Evolutionary conservation across 2,113 vertebrate species (phyloP), one percentile per base, ranked within the genome.

Genomic region (Ciconia stormi): DNA sequence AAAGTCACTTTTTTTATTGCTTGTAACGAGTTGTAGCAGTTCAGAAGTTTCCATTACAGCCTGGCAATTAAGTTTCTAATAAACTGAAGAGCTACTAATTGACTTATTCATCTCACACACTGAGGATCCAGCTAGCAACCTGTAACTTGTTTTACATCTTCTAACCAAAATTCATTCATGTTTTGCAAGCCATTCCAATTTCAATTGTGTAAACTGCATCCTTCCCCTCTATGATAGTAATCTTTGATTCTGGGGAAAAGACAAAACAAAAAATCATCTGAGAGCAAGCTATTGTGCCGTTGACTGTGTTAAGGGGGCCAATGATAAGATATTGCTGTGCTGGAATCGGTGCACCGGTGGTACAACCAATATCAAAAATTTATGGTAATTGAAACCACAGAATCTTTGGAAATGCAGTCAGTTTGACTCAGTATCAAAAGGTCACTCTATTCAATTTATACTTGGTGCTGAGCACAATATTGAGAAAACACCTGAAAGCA

Each of bases 371-470:
- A 98, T 98, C 91, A 98, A 98, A 98, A 98, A 98, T 98, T 94
- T 98, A 99, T 98, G 98, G 96, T 98, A 98, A 99, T 97, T 98
- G 98, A 99, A 99, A 98, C 97, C 97, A 97, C 96, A 98, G 96
- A 98, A 99, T 98, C 98, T 98, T 98, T 99, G 97, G 97, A 98
- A 99, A 99, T 91, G 95, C 97, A 98, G 98, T 98, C 98, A 98
- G 97, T 99, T 99, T 98, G 97, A 98, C 93, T 98, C 97, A 93
- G 97, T 97, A 95, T 97, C 98, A 98, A 99, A 99, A 99, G 99
- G 99, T 99, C 98, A 98, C 93, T 96, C 97, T 98, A 98, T 98
- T 99, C 98, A 99, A 99, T 99, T 99, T 98, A 97, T 98, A 98
- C 97, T 98, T 97, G 92, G 98, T 96, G 97, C 97, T 96, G 95